Conservation (phyloP, 2,888 invertebrate genomes). For the Macrosoma leucophasiata region DNA sequence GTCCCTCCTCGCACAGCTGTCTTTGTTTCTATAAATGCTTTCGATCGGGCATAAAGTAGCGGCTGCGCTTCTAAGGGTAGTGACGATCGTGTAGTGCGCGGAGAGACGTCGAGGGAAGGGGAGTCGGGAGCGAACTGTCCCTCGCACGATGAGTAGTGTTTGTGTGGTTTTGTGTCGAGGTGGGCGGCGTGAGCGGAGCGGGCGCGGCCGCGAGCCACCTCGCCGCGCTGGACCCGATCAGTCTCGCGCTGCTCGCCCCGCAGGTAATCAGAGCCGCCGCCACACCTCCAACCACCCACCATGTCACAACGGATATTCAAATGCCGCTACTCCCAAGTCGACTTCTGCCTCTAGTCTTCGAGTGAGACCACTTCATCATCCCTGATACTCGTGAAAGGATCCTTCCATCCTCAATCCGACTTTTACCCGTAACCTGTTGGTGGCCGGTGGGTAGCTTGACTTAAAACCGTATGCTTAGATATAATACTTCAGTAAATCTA, state of each 20-base stretch:
- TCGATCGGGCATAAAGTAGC: conserved; percentile 22
- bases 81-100: conserved; percentile 33
- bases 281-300: conserved; percentile 46
- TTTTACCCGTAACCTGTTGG: conserved; percentile 34
- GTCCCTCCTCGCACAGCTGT: conserved; percentile 52
- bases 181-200: conserved; percentile 76
- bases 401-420: neutral
- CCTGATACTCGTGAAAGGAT: neutral
- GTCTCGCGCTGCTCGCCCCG: conserved; percentile 72
- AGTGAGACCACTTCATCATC: neutral
- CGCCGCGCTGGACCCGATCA: conserved; percentile 75
- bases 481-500: conserved; percentile 45
- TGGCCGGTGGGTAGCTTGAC: conserved; percentile 64
- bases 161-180: conserved; percentile 77
- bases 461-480: conserved; percentile 63
- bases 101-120: conserved; percentile 42
- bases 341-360: conserved; percentile 14
- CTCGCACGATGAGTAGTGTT: conserved; percentile 72
- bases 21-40: conserved; percentile 35
- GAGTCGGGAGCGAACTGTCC: conserved; percentile 38
- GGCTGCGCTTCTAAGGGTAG: conserved; percentile 21
- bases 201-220: conserved; percentile 73
- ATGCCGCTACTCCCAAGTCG: conserved; percentile 6
- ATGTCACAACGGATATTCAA: too few relatives aligned
- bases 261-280: conserved; percentile 54